Base-by-base conservation (phyloP, 1,140 invertebrate species). In the Lordiphosa mommai region DNA sequence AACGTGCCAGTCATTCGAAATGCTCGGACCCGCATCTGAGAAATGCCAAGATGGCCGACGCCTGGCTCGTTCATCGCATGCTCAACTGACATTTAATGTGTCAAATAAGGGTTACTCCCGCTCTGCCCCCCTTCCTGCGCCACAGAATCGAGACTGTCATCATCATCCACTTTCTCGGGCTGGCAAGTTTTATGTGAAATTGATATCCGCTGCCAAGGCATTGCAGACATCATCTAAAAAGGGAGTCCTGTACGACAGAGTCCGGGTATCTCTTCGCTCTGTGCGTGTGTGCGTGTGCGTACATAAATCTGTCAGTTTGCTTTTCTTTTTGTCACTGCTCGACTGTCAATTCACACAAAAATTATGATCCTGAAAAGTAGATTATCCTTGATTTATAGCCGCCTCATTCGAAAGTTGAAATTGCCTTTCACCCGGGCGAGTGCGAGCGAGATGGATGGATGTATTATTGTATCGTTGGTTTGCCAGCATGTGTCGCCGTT, bases 361-460 rank as follows among this genome's bases (percentile, higher is more conserved):
- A 87, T 87, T 87, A 87, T 87, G 85, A 87, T 87, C 85, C 85
- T 88, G 86, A 87, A 88, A 88, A 88, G 85, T 88, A 88, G 85
- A 88, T 88, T 87, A 87, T 87, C 85, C 85, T 87, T 87, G 85
- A 87, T 87, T 87, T 87, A 87, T 87, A 72, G 79, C 72, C 85
- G 73, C 79, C 79, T 79, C 79, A 82, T 82, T 82, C 49, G 77
- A 82, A 82, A 82, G 77, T 82, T 77, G 79, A 84, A 85, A 85
- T 72, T 86, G 68, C 69, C 46, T 77, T 63, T 51, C 44, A 41
- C 53, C 32, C 64, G 40, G 17, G 37, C 50, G 46, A 48, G 17
- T 34, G 13, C 13, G 13, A 12, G 43, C 8, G 20, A 44, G 20
- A 46, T n/a, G 14, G 16, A 67, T 33, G 30, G 43, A 44, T 72